Base-by-base conservation (phyloP, 64 coral and sea anemone species). In the Montipora sp. region DNA sequence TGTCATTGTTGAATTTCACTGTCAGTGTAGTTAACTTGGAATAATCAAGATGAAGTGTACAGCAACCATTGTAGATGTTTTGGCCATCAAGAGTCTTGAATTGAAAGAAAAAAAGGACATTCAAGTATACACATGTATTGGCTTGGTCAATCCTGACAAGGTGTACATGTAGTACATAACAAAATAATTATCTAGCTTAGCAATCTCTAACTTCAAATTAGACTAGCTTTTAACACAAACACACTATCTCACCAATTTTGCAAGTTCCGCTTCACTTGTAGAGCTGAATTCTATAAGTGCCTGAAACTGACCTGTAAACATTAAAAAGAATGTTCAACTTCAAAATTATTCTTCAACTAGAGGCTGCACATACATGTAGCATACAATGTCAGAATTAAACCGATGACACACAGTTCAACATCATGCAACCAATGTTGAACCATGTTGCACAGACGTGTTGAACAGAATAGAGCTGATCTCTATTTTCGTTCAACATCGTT, bases 31-130 rank as follows among this genome's bases (percentile, higher is more conserved):
- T 80, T 23, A 96, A 90, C 72, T 99, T 99, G 14, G 98, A 99
- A 57, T 92, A 99, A 9, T 95, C 98, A 15, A 99, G 95, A 47
- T 95, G 90, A 36, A 99, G 81, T 21, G 94, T 96, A 36, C 94
- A 96, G 44, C 98, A 99, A 5, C 98, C 94, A 94, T 96, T 99
- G 86, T 99, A 99, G 66, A 99, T 96, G 48, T 99, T 99, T 69
- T 99, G 94, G 44, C 98, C 95, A 90, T 99, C 98, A 49, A 99
- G 78, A 57, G 88, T 48, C 98, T 99, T n/a, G 5, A 49, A 27
- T 36, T 92, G 19, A 73, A 83, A 47, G 53, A 2, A 57, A 57
- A 2, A 57, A 57, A 57, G 6, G 53, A 57, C 1, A 36, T 36
- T 36, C 36, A 36, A 2, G 1, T 2, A 0, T 36, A 36, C 36